These are phyloP conservation scores for Ptychodera flava DNA, from an alignment of 35 echinoderm and acorn worm genomes.

Conservation along the genomic window DNA sequence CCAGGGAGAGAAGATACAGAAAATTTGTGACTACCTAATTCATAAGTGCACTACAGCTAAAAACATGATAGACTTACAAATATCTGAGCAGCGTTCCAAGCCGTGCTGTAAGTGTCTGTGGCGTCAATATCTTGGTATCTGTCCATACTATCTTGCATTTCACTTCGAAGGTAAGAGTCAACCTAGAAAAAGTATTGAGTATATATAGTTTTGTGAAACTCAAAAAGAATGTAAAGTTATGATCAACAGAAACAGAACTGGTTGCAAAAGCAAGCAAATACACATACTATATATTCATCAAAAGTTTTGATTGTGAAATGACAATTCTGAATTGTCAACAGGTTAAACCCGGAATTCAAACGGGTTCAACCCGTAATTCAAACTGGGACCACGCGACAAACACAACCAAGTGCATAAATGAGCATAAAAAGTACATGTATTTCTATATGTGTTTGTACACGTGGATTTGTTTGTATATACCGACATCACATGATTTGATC, in stretches of 20 bases:
- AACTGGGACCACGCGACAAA: too few species aligned
- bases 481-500: too few species aligned
- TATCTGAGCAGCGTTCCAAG: conserved; percentile 62
- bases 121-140: conserved; percentile 10
- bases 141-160: conserved; percentile 34
- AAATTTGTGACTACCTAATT: not conserved
- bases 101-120: conserved; percentile 33
- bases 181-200: conserved; percentile 23
- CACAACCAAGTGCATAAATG: too few species aligned
- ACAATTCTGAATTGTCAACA: not conserved
- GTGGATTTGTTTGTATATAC: too few species aligned
- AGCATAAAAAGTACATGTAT: too few species aligned
- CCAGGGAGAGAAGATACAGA: not conserved
- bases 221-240: too few species aligned
- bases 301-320: not conserved
- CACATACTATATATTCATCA: not conserved
- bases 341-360: not conserved
- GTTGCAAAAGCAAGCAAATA: not conserved
- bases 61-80: conserved; percentile 53
- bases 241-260: not conserved
- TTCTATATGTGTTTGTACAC: too few species aligned
- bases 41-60: too few species aligned
- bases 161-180: conserved; percentile 22
- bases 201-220: too few species aligned
- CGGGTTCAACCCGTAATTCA: too few species aligned